Conservation (phyloP, 2,888 invertebrate genomes). For the Rhamphomyia laevipes region DNA sequence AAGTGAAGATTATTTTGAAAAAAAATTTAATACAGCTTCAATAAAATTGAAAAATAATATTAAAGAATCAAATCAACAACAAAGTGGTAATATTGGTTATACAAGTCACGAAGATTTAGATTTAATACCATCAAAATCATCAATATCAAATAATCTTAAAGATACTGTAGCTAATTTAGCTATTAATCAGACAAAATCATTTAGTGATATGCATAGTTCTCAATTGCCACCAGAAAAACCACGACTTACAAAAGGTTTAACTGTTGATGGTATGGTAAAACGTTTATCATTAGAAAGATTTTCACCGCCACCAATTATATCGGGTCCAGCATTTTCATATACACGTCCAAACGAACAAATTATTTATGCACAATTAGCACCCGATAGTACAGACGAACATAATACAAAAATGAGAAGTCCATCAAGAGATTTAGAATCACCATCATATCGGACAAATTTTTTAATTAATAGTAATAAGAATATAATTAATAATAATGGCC, state of each 20-base stretch:
- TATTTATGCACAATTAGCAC: constrained; percentile 66
- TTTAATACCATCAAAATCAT: constrained; percentile 13
- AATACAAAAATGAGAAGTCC: constrained; percentile 4
- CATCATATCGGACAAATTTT: constrained; percentile 14
- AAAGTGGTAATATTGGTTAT: constrained; percentile 41
- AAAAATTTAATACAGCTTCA: constrained; percentile 24
- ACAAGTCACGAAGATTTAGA: constrained; percentile 40
- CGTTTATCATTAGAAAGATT: constrained; percentile 59
- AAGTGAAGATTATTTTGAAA: constrained; percentile 53
- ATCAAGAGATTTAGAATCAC: constrained; percentile 19
- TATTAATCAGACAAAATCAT: constrained; percentile 36
- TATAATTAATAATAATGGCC: constrained; percentile 13
- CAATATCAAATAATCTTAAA: neutral
- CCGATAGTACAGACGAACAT: constrained; percentile 12
- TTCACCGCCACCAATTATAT: constrained; percentile 55
- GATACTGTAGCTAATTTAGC: constrained; percentile 27
- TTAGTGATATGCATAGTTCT: constrained; percentile 57
- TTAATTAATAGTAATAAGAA: neutral
- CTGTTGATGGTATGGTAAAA: constrained; percentile 67
- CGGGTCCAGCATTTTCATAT: constrained; percentile 73
- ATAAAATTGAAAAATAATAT: constrained; percentile 1
- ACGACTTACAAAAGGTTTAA: constrained; percentile 55
- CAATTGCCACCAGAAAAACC: constrained; percentile 57
- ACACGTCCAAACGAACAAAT: constrained; percentile 51
- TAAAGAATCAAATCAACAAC: constrained; percentile 20